Conservation (phyloP, 2,113 vertebrate species). For the Varanus komodoensis region DNA sequence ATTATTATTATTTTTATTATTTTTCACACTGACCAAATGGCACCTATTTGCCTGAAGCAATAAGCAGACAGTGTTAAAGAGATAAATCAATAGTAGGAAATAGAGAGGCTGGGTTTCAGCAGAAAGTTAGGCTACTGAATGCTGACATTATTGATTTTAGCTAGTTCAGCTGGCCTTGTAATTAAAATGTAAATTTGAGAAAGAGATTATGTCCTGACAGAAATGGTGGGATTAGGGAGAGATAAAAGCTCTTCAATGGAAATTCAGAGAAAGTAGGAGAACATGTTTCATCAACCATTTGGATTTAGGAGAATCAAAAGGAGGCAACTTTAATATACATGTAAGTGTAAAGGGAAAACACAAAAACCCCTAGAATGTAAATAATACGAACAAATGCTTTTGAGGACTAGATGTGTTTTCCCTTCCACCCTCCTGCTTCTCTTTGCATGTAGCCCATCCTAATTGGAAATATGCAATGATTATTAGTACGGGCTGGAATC, state of each 20-base stretch:
- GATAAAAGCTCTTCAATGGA: constrained; percentile 89
- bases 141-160: constrained; percentile 93
- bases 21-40: constrained; percentile 85
- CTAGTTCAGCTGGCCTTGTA: constrained; percentile 97
- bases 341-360: constrained; percentile 71
- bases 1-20: constrained; percentile 50
- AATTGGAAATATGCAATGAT: neutral
- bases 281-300: constrained; percentile 72
- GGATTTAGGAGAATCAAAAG: constrained; percentile 72
- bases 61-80: constrained; percentile 80
- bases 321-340: constrained; percentile 65
- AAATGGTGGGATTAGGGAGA: constrained; percentile 91
- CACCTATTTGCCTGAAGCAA: constrained; percentile 85
- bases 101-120: constrained; percentile 80
- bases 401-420: neutral
- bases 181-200: constrained; percentile 99
- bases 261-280: constrained; percentile 79
- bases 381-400: constrained; percentile 29
- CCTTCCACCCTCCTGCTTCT: neutral
- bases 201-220: constrained; percentile 98
- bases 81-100: constrained; percentile 89
- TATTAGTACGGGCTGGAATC: neutral
- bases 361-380: constrained; percentile 55
- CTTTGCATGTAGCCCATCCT: neutral
- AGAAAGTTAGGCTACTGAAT: constrained; percentile 79